These are phyloP conservation scores for Delphinapterus leucas DNA, from an alignment of 2,113 vertebrate genomes.

Conservation along the genomic window DNA sequence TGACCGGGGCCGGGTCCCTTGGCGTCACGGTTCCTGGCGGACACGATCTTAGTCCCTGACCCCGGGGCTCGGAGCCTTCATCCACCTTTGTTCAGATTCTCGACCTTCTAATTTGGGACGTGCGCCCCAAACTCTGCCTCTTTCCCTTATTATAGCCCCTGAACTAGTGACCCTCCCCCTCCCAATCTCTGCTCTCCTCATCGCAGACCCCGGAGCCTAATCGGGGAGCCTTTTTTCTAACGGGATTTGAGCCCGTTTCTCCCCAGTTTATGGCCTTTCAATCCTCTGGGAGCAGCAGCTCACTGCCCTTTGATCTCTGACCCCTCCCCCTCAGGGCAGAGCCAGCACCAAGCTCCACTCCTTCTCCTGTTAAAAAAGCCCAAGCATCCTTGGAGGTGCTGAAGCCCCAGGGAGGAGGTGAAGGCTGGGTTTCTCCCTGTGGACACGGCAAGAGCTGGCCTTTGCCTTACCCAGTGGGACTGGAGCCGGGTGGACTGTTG, in stretches of 20 bases:
- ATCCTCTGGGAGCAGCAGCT: neutral
- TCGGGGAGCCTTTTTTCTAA: constrained; percentile 43
- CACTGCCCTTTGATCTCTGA: constrained; percentile 73
- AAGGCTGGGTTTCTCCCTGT: neutral
- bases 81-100: constrained; percentile 67
- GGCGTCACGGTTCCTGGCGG: neutral
- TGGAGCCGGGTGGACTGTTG: neutral
- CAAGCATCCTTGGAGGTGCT: constrained; percentile 41
- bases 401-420: neutral
- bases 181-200: neutral
- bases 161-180: neutral
- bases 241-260: neutral
- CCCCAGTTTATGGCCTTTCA: constrained; percentile 16
- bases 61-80: neutral
- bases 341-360: constrained; percentile 28
- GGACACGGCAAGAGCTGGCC: neutral
- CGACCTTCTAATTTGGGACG: neutral
- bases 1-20: neutral
- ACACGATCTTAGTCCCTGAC: constrained; percentile 10
- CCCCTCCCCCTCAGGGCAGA: neutral
- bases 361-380: neutral
- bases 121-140: constrained; percentile 41
- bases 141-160: neutral
- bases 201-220: neutral
- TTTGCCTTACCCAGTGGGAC: neutral